Percentiles rank a stretch among this genome's conserved stretches.
Evolutionary conservation across 2,888 invertebrate species (phyloP).

Genomic region (Sphinx pinastri): DNA sequence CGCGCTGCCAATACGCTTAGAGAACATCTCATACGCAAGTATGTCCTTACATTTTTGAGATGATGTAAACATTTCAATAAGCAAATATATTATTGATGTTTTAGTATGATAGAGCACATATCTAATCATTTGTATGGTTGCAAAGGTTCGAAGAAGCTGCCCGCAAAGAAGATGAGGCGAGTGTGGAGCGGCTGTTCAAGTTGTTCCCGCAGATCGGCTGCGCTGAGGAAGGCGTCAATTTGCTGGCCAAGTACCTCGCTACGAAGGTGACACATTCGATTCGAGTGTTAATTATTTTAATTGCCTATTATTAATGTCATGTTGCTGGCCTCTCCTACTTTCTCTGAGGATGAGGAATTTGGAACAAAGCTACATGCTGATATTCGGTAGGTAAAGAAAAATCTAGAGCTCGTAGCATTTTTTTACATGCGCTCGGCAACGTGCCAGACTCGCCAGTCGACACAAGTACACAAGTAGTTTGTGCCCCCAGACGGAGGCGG

Average conservation of each 20-base stretch:
- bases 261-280: slow-evolving; percentile 84
- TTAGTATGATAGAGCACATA: slow-evolving; percentile 27
- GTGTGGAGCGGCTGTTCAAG: slow-evolving; percentile 97
- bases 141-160: slow-evolving; percentile 95
- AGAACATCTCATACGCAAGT: slow-evolving; percentile 70
- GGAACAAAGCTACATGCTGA: too few species aligned
- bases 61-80: too few species aligned
- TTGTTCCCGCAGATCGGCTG: slow-evolving; percentile 97
- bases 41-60: background rate
- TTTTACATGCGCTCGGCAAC: too few species aligned
- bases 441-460: background rate
- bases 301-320: too few species aligned
- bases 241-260: slow-evolving; percentile 94
- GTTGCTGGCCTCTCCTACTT: too few species aligned
- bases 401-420: too few species aligned
- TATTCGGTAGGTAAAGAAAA: too few species aligned
- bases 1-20: slow-evolving; percentile 68
- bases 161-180: slow-evolving; percentile 92
- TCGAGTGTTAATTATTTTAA: too few species aligned
- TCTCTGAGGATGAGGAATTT: too few species aligned
- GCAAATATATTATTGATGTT: too few species aligned
- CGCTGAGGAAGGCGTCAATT: slow-evolving; percentile 94
- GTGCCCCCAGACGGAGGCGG: slow-evolving; percentile 55
- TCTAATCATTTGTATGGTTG: too few species aligned
- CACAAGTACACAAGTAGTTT: background rate